Base-by-base conservation (phyloP, 1,140 invertebrate genomes). In the Leptoteleia sp. region DNA sequence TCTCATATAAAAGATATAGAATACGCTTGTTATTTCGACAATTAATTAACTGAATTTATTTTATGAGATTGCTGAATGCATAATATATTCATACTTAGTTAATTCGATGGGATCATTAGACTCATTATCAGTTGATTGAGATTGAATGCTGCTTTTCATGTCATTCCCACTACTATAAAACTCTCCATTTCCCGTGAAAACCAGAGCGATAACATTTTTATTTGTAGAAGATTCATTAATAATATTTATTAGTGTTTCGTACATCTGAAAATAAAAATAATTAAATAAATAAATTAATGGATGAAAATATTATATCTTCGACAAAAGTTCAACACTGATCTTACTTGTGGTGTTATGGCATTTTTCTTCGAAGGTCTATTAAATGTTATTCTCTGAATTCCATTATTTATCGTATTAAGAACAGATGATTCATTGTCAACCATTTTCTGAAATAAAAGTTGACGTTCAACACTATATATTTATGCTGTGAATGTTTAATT, bases 101-200 rank as follows among this genome's bases (percentile, higher is more conserved):
- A 13, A 47, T 35, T 12, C 1, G 35, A 52, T 3, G 6, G 0
- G 0, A 15, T 15, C 6, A 16, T 13, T 8, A 2, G 55, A 57
- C 11, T 72, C 62, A 3, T 29, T 15, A 16, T 62, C 43, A 8
- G 54, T 38, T 0, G 13, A 33, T 6, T 16, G 1, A 1, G 0
- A n/a, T n/a, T n/a, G n/a, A n/a, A n/a, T n/a, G n/a, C 7, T 22
- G 19, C 15, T 4, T 38, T 67, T 80, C n/a, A 98, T 88, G 86
- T 98, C 96, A 91, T 96, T 98, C 15, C 97, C 97, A 88, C 95
- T 96, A 62, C 93, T 94, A 83, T 93, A 98, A 85, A 93, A 96
- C 50, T 95, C 91, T 19, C 95, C 96, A 55, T 91, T 89, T 11
- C 94, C 96, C 27, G 95, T 96, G 4, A 97, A 79, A 9, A 94